Base-by-base conservation (phyloP, 2,888 invertebrate genomes). In the Hydropsyche betteni region DNA sequence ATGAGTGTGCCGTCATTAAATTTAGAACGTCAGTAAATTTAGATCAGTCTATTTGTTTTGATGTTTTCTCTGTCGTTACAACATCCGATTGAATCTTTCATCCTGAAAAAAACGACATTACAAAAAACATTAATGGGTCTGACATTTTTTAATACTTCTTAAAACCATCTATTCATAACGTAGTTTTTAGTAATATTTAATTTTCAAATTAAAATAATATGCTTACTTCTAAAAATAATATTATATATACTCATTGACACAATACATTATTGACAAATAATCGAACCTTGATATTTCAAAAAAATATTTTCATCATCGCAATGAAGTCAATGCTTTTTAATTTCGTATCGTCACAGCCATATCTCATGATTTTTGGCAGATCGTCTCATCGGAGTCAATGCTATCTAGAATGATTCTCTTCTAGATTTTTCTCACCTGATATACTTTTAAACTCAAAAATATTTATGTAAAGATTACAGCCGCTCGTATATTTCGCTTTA, bases 1-100 rank as follows among this genome's bases (percentile, higher is more conserved):
- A 24, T 16, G 14, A 58, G 64, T 36, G 36, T 64, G 64, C 64
- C 34, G 8, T 24, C 16, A 33, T 36, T 64, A 8, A 64, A 64
- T 34, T 34, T 64, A 64, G 64, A 64, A 36, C 64, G 36, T n/a
- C 36, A 12, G 64, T 64, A 64, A 64, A 64, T 64, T 64, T 64
- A 64, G 64, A 64, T 12, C 64, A 64, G 36, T 64, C 64, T 64
- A 34, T 36, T 64, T 64, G 64, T 64, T 64, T 64, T 64, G 64
- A 64, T 36, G 64, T 64, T 16, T 55, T 16, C 44, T 44, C 44
- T 44, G 44, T 44, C 44, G 10, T 44, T 44, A 44, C 44, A 44
- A 44, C 44, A 44, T 44, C 44, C 44, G 44, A 44, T 44, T 10
- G 44, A 44, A 44, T 44, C 44, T 8, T 44, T 10, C 10, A 24